Evolutionary conservation across 1,140 invertebrate species (phyloP).

Genomic region (Phocides pigmalion): DNA sequence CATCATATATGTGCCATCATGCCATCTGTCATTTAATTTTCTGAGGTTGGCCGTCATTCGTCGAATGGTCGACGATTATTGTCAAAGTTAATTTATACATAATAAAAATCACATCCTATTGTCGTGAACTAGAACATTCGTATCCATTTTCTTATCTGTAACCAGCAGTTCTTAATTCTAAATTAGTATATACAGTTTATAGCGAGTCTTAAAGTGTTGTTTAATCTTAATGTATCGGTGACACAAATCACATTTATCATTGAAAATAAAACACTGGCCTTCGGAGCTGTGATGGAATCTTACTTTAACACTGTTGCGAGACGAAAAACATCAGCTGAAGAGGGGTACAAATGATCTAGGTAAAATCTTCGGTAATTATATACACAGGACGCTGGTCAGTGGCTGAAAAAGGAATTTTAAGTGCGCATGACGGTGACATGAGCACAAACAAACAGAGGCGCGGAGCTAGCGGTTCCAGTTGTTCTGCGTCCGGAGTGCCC

Average conservation of each 20-base stretch:
- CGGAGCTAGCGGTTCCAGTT: conserved; percentile 80
- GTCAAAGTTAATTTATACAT: conserved; percentile 2
- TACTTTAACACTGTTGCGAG: conserved; percentile 58
- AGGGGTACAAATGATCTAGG: conserved; percentile 74
- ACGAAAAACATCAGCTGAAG: conserved; percentile 68
- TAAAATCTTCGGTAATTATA: conserved; percentile 31
- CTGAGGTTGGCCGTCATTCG: conserved; percentile 44
- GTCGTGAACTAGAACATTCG: conserved; percentile 54
- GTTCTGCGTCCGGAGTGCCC: conserved; percentile 76
- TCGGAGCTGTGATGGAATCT: conserved; percentile 74
- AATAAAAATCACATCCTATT: conserved; percentile 39
- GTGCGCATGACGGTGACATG: conserved; percentile 78
- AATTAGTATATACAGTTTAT: conserved; percentile 18
- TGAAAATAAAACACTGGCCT: conserved; percentile 59
- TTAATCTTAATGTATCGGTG: conserved; percentile 27
- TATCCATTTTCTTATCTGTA: conserved; percentile 39
- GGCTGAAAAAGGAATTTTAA: conserved; percentile 63
- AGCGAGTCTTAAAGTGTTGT: background rate
- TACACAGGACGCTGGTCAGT: conserved; percentile 50
- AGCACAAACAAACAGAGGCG: conserved; percentile 80
- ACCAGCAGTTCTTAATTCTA: conserved; percentile 16
- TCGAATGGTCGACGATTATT: conserved; percentile 51
- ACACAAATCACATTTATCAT: conserved; percentile 42
- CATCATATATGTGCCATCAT: conserved; percentile 1
- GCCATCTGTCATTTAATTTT: conserved; percentile 43